Evolutionary conservation across 2,888 invertebrate species (phyloP), one percentile per base, ranked within the genome.

Genomic region (Hyposoter dolosus): DNA sequence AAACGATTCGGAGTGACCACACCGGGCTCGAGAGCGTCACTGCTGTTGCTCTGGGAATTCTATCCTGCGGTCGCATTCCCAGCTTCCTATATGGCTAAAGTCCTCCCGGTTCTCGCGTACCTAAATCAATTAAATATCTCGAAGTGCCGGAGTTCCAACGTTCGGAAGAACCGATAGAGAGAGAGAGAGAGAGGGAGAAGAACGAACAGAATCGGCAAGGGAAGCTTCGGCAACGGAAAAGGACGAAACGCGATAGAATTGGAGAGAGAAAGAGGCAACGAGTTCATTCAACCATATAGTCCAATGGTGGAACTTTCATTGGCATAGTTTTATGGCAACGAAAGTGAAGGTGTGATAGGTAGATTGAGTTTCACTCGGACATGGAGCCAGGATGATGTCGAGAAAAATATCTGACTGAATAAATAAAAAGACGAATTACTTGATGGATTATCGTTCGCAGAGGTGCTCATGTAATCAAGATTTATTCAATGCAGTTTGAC

Each of bases 121-220:
- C 90, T 90, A 89, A 91, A 92, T 92, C 92, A 92, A 92, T 92
- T 92, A 91, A 92, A 92, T 91, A 91, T 92, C 91, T 90, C 87
- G 82, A 83, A 79, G 85, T 86, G 81, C 83, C 79, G 82, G 84
- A 85, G 88, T 86, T 74, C 82, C 87, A 77, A 72, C 63, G 23
- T 71, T 53, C 69, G 35, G 50, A 77, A 40, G 65, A 75, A 66
- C 32, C 3, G 65, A 35, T 17, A 28, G 40, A 53, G 45, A 71
- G 53, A 28, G 32, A 35, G 68, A 35, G 63, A 78, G 15, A 15
- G 47, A 1, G 17, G 0, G 47, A 50, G 47, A n/a, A 15, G n/a
- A n/a, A 50, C 47, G n/a, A n/a, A 50, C 47, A n/a, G n/a, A 50
- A 50, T 50, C 47, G 47, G 47, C 17, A 50, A 50, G n/a, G 17